Evolutionary conservation across 2,888 invertebrate genomes (phyloP).

Genomic region (Oasisia sp.): DNA sequence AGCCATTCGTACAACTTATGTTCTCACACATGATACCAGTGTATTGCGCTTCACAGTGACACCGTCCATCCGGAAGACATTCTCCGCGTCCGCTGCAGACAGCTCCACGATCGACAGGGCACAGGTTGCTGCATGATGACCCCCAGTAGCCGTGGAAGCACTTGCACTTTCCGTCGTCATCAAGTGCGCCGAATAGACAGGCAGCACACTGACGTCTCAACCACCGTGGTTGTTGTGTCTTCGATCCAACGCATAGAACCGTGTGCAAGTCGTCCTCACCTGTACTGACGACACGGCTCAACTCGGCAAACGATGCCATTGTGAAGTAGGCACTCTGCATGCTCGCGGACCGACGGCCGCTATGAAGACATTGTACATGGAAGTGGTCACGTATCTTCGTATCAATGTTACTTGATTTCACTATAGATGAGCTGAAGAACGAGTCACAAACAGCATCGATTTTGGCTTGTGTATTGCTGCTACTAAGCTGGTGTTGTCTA

Average conservation of each 20-base stretch:
- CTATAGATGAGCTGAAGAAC: background rate
- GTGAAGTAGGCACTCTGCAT: background rate
- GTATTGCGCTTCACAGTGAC: slow-evolving; percentile 47
- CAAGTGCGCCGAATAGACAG: slow-evolving; percentile 29
- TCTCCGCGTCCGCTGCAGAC: slow-evolving; percentile 43
- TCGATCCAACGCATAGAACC: background rate
- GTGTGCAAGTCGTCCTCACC: background rate
- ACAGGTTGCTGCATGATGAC: slow-evolving; percentile 39
- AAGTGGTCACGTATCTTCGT: background rate
- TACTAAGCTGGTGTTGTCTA: background rate
- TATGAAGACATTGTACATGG: background rate
- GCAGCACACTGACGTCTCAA: background rate
- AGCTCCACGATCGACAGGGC: slow-evolving; percentile 40
- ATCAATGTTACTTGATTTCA: background rate
- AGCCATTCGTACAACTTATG: slow-evolving; percentile 41
- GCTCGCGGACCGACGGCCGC: background rate
- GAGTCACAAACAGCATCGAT: background rate
- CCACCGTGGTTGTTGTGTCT: background rate
- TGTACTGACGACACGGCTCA: background rate
- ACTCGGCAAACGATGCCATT: slow-evolving; percentile 3
- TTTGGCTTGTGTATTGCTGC: background rate
- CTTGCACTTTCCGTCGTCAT: slow-evolving; percentile 33
- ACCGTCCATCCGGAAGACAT: slow-evolving; percentile 45
- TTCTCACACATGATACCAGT: slow-evolving; percentile 43
- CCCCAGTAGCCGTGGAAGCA: slow-evolving; percentile 47